Evolutionary conservation across 2,113 vertebrate species (phyloP), one percentile per base, ranked within the genome.

Genomic region (Albula goreensis): DNA sequence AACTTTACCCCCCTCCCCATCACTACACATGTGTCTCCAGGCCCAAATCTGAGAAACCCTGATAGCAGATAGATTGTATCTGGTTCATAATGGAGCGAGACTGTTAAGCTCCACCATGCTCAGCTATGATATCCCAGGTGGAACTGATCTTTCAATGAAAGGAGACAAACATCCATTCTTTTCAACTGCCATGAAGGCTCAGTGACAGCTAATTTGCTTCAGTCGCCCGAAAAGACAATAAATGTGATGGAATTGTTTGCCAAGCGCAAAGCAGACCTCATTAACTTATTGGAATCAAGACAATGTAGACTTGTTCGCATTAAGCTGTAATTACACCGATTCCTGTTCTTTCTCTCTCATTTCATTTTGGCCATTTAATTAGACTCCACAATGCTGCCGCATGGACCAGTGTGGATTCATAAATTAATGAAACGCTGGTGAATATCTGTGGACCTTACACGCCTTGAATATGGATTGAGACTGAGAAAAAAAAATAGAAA

Each of bases 261-360:
- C 85, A 63, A 78, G 50, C 82, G 83, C 85, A 84, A 41, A 90
- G 90, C 89, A 92, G 93, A 95, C 94, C 92, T 96, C 92, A 94
- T 96, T 94, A 95, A 93, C 91, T 91, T 91, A 91, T 93, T 92
- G 93, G 89, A 93, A 93, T 93, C 92, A 94, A 94, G 93, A 93
- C 92, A 93, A 91, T 81, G 90, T 89, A 51, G 89, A 92, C 89
- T 91, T 93, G 90, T 94, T 95, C 91, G 89, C 89, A 93, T 94
- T 93, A 94, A 90, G 89, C 89, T 93, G 93, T 93, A 94, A 95
- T 94, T 94, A 93, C 90, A 90, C 89, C 88, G 90, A 92, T 92
- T 94, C 91, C 88, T 85, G 89, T 85, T 87, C 86, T 91, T 60
- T 87, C 87, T 15, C 85, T 90, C 81, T 83, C 51, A 66, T 77